Conservation (phyloP, 2,113 vertebrate species). For the Spea bombifrons region DNA sequence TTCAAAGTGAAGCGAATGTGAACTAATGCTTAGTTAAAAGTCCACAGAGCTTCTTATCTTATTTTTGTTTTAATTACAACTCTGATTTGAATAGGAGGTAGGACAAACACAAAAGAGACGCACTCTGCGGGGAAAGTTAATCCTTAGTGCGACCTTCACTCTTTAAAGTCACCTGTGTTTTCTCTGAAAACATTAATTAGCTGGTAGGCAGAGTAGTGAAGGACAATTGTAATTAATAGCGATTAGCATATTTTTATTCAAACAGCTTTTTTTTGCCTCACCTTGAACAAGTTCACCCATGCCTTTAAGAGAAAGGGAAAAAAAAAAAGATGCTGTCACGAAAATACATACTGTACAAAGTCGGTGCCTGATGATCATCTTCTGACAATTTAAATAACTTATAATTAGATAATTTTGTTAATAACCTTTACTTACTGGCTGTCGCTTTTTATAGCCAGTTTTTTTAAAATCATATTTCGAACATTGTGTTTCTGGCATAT, state of each 20-base stretch:
- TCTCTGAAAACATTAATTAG: constrained; percentile 23
- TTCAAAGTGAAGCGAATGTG: neutral
- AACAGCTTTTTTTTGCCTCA: neutral
- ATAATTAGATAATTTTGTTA: too few species aligned
- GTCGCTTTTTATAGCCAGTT: too few species aligned
- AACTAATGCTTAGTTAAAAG: constrained; percentile 32
- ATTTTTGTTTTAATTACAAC: constrained; percentile 23
- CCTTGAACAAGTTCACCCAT: constrained; percentile 17
- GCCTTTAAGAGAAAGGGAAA: neutral
- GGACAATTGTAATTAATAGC: neutral
- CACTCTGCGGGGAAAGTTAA: constrained; percentile 33
- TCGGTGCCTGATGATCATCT: too few species aligned
- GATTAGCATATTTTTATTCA: constrained; percentile 15
- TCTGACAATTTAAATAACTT: too few species aligned
- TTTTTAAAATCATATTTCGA: too few species aligned
- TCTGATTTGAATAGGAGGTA: constrained; percentile 38
- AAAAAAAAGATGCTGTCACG: neutral
- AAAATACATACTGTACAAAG: neutral
- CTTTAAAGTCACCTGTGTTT: constrained; percentile 15
- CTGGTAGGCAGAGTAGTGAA: neutral
- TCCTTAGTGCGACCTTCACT: constrained; percentile 19
- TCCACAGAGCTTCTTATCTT: constrained; percentile 21
- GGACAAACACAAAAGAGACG: constrained; percentile 20
- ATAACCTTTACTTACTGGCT: too few species aligned
- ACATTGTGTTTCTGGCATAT: too few species aligned